A percentile compares a stretch with the other conserved stretches of the same genome.
Evolutionary conservation across 2,113 vertebrate genomes (phyloP).

Genomic region (Hymenochirus boettgeri): DNA sequence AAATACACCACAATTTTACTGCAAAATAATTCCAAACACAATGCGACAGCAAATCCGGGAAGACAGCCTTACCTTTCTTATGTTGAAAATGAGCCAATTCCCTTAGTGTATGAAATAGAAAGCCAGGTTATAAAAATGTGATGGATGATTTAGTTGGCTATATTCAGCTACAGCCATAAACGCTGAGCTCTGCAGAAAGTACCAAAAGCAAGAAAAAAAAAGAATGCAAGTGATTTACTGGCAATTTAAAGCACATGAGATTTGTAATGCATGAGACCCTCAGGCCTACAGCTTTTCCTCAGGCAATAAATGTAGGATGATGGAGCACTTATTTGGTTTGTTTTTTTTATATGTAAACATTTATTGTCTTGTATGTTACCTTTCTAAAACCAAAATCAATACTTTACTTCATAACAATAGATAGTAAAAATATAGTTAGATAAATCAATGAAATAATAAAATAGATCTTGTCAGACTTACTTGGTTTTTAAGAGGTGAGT

Average conservation of each 20-base stretch:
- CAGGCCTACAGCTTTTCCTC: conserved; percentile 59
- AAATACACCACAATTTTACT: conserved; percentile 6
- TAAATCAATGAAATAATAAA: too few relatives aligned
- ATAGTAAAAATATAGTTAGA: too few relatives aligned
- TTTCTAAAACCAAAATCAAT: too few relatives aligned
- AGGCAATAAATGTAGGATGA: conserved; percentile 66
- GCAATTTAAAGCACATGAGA: conserved; percentile 68
- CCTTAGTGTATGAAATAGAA: conserved; percentile 57
- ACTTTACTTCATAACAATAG: too few relatives aligned
- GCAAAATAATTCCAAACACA: conserved; percentile 15
- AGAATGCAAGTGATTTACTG: conserved; percentile 70
- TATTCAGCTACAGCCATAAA: conserved; percentile 70
- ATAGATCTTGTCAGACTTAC: too few relatives aligned
- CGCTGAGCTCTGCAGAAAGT: conserved; percentile 70
- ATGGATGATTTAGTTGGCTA: conserved; percentile 66
- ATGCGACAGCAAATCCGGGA: conserved; percentile 20
- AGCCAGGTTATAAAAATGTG: conserved; percentile 67
- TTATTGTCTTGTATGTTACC: too few relatives aligned
- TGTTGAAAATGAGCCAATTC: conserved; percentile 55
- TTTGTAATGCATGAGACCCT: conserved; percentile 71
- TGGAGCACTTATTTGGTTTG: conserved; percentile 64
- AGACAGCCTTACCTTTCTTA: conserved; percentile 47
- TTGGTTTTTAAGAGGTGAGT: too few relatives aligned
- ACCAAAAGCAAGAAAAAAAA: conserved; percentile 65
- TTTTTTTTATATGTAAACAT: too few relatives aligned